Evolutionary conservation across 1,140 invertebrate genomes (phyloP).

Genomic region (Zaprionus ghesquierei): DNA sequence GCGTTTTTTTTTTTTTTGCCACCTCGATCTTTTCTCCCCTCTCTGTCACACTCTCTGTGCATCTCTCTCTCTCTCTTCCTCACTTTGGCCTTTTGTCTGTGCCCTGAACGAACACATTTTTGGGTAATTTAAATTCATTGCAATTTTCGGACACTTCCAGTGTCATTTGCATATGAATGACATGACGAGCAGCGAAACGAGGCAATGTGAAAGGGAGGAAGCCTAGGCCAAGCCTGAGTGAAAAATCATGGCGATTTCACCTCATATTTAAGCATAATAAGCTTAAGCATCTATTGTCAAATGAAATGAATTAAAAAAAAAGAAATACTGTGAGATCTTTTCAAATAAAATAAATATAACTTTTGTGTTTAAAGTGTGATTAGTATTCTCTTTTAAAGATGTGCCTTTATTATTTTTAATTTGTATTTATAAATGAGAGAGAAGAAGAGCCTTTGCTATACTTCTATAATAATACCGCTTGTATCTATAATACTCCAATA

Average conservation of each 20-base stretch:
- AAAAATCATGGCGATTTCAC: conserved; percentile 2
- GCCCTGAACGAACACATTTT: conserved; percentile 29
- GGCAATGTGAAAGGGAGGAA: too few species aligned
- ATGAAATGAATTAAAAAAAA: background rate
- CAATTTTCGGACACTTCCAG: conserved; percentile 50
- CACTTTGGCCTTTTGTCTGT: background rate
- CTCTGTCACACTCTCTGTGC: conserved; percentile 6
- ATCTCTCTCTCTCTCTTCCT: background rate
- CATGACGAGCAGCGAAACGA: background rate
- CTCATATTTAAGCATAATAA: conserved; percentile 31
- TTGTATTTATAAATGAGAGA: too few species aligned
- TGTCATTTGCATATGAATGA: conserved; percentile 67
- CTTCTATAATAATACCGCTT: too few species aligned
- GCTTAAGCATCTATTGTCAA: background rate
- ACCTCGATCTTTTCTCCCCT: background rate
- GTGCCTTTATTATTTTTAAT: too few species aligned
- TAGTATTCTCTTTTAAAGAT: too few species aligned
- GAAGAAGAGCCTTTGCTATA: too few species aligned
- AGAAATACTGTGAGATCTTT: background rate
- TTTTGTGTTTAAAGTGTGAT: background rate
- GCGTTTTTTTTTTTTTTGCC: conserved; percentile 18
- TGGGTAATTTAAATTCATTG: conserved; percentile 69
- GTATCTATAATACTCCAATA: too few species aligned
- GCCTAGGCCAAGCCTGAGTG: background rate
- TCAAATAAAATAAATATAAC: background rate